phyloP scores from a whole-genome alignment of 2,113 vertebrate species.

The Daboia siamensis region DNA sequence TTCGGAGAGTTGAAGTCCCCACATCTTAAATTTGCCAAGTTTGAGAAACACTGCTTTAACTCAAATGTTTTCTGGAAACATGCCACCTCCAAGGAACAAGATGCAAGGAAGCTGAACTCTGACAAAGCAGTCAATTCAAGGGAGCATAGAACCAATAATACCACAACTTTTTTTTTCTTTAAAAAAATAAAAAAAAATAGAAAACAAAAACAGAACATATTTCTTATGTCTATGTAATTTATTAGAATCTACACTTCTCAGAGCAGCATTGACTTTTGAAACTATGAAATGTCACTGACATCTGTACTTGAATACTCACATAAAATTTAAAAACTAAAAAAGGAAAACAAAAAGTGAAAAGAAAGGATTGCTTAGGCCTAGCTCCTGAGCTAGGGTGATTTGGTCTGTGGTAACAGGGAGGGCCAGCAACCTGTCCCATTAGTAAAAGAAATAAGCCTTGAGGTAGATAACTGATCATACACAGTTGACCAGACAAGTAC shows the following conservation, averaged over 20 bases:
- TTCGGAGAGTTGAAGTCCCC: not conserved
- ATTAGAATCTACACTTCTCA: slow-evolving; percentile 81
- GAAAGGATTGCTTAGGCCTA: slow-evolving; percentile 85
- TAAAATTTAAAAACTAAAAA: slow-evolving; percentile 83
- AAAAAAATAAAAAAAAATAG: slow-evolving; percentile 46
- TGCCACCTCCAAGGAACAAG: slow-evolving; percentile 70
- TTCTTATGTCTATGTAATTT: slow-evolving; percentile 79
- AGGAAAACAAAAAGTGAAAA: slow-evolving; percentile 82
- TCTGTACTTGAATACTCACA: slow-evolving; percentile 82
- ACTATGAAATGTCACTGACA: slow-evolving; percentile 87
- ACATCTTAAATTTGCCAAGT: not conserved
- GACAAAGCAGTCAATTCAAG: slow-evolving; percentile 82
- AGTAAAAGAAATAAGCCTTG: slow-evolving; percentile 93
- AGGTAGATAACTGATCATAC: slow-evolving; percentile 98
- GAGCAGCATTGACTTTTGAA: slow-evolving; percentile 89
- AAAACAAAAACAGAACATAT: slow-evolving; percentile 70
- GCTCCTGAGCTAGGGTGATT: slow-evolving; percentile 94
- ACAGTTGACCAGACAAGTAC: slow-evolving; percentile 91
- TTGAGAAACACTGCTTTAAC: not conserved
- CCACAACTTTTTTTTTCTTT: slow-evolving; percentile 74
- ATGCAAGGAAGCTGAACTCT: slow-evolving; percentile 78
- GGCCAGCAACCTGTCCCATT: slow-evolving; percentile 92
- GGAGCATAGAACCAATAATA: slow-evolving; percentile 85
- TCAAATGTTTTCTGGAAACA: slow-evolving; percentile 71
- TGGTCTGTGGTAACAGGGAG: slow-evolving; percentile 96